Evolutionary conservation across 2,113 vertebrate species (phyloP), one percentile per base, ranked within the genome.

Genomic region (Cyrtonyx montezumae): DNA sequence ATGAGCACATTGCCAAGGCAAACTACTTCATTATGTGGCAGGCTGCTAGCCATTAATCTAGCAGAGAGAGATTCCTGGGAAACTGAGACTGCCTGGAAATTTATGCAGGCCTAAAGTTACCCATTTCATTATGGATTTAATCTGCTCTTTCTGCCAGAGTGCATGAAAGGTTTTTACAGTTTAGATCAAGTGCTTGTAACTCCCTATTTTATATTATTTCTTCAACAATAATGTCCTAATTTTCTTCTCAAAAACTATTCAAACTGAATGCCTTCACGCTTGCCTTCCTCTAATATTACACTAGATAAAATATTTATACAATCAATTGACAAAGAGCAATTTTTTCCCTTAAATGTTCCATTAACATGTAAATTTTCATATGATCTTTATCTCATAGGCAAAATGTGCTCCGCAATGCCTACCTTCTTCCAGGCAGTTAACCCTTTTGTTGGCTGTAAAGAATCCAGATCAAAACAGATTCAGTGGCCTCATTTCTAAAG

Each of bases 51-150:
- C 98, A 99, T 99, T 99, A 99, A 99, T 99, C 99, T 99, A 98
- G 97, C 97, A 96, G 93, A 96, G 98, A 97, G 97, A 98, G 97
- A 98, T 98, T 98, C 98, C 98, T 97, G 97, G 97, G 98, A 98
- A 98, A 98, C 97, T 97, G 96, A 98, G 97, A 96, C 95, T 87
- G 94, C 95, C 56, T 96, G 96, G 98, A 98, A 98, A 99, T 99
- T 98, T 99, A 99, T 98, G 98, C 98, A 98, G 97, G 98, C 98
- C 98, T 98, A 98, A 98, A 99, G 98, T 98, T 98, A 98, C 98
- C 98, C 98, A 98, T 99, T 99, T 98, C 98, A 98, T 99, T 99
- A 99, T 97, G 97, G 98, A 98, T 99, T 99, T 98, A 98, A 99
- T 98, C 98, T 98, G 98, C 97, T 98, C 97, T 98, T 96, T 93